A percentile compares a stretch with the other conserved stretches of the same genome.
Conservation (phyloP, 2,797 vertebrate genomes). For the Sebastes aleutianus region DNA sequence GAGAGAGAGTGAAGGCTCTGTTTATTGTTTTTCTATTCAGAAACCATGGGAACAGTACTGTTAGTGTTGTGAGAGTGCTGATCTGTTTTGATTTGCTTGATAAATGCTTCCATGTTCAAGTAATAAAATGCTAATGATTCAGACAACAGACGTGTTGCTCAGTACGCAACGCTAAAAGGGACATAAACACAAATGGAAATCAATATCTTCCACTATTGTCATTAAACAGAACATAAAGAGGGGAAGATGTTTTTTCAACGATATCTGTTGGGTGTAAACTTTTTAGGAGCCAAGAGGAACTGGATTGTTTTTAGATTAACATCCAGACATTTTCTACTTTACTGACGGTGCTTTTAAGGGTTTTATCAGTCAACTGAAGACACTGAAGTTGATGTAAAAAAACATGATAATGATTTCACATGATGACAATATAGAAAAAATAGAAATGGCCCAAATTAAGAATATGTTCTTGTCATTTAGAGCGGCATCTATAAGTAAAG, state of each 20-base stretch:
- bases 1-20: slow-evolving; percentile 48
- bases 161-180: background rate
- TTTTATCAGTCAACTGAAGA: background rate
- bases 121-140: background rate
- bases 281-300: background rate
- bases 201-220: background rate
- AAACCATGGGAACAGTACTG: background rate
- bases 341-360: background rate
- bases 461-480: background rate
- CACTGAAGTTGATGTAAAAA: background rate
- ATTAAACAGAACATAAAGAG: slow-evolving; percentile 4
- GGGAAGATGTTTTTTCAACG: slow-evolving; percentile 4
- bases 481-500: background rate
- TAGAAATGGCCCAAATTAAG: background rate
- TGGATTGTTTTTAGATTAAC: background rate
- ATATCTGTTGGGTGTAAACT: background rate
- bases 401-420: background rate
- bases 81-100: background rate
- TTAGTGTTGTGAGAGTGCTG: background rate
- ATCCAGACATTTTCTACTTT: background rate
- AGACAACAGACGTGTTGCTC: background rate
- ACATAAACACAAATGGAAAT: slow-evolving; percentile 4
- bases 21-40: background rate
- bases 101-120: background rate
- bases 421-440: background rate